Conservation (phyloP, 1,140 invertebrate species). For the Micrasema longulum region DNA sequence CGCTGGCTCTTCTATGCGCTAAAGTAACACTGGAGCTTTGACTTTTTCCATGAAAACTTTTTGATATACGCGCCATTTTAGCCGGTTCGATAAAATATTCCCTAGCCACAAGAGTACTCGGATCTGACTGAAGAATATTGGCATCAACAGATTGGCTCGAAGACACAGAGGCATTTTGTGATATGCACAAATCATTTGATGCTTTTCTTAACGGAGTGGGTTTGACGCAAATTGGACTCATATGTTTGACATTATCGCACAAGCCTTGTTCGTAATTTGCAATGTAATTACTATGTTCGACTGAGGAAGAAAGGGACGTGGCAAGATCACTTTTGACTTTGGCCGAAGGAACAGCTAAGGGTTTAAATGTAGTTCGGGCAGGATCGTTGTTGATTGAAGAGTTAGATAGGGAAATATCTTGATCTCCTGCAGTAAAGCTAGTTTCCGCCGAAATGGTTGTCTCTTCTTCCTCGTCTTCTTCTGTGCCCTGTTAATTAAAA, state of each 20-base stretch:
- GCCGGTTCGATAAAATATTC: conserved; percentile 66
- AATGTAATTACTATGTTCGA: conserved; percentile 19
- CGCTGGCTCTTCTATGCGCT: conserved; percentile 58
- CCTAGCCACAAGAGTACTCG: conserved; percentile 62
- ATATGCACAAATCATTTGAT: conserved; percentile 2
- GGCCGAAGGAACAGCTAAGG: conserved; percentile 20
- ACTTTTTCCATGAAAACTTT: conserved; percentile 64
- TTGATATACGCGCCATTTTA: conserved; percentile 61
- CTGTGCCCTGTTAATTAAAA: conserved; percentile 59
- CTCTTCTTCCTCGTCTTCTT: conserved; percentile 68
- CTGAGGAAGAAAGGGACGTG: neutral
- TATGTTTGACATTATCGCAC: conserved; percentile 17
- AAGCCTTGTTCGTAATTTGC: conserved; percentile 33
- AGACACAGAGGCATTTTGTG: neutral
- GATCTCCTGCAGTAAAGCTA: conserved; percentile 54
- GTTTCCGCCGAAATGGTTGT: conserved; percentile 67
- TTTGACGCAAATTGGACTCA: conserved; percentile 25
- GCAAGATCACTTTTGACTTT: conserved; percentile 28
- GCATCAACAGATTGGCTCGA: neutral
- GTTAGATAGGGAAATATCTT: conserved; percentile 23
- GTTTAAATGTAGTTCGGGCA: conserved; percentile 19
- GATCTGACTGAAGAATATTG: neutral
- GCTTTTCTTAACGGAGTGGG: conserved; percentile 46
- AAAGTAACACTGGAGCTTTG: conserved; percentile 42
- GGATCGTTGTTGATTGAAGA: conserved; percentile 47